Conservation (phyloP, 2,113 vertebrate species). For the Chrysemys picta region DNA sequence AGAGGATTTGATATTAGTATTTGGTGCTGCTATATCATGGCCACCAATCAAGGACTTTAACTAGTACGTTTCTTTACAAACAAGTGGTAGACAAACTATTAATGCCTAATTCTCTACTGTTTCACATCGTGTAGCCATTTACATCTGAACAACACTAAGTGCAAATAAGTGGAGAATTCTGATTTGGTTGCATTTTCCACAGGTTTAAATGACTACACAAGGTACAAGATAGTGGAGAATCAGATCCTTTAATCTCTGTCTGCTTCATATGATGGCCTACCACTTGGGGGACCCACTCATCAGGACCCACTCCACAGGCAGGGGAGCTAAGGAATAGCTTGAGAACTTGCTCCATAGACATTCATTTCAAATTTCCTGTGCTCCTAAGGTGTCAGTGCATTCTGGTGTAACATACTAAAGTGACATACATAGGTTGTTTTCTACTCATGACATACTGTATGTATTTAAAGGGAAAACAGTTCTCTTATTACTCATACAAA, state of each 20-base stretch:
- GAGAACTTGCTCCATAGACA: neutral
- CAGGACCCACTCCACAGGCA: neutral
- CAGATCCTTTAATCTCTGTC: neutral
- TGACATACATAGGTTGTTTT: neutral
- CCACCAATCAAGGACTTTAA: neutral
- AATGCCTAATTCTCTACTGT: neutral
- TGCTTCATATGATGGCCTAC: neutral
- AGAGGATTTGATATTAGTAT: neutral
- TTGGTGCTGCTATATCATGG: neutral
- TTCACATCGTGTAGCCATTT: neutral
- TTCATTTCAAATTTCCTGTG: neutral
- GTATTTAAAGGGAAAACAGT: neutral
- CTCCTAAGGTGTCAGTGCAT: neutral
- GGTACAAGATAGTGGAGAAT: neutral
- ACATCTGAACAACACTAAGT: neutral
- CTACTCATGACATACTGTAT: fast-evolving
- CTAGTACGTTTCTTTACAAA: neutral
- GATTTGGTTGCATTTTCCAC: neutral
- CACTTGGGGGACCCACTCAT: neutral
- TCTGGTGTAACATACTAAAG: neutral
- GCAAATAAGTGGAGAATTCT: neutral
- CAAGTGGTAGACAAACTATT: neutral
- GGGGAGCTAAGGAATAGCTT: neutral
- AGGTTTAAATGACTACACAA: neutral
- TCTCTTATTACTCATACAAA: neutral